Evolutionary conservation across 2,113 vertebrate species (phyloP).

Genomic region (Sylvilagus bachmani): DNA sequence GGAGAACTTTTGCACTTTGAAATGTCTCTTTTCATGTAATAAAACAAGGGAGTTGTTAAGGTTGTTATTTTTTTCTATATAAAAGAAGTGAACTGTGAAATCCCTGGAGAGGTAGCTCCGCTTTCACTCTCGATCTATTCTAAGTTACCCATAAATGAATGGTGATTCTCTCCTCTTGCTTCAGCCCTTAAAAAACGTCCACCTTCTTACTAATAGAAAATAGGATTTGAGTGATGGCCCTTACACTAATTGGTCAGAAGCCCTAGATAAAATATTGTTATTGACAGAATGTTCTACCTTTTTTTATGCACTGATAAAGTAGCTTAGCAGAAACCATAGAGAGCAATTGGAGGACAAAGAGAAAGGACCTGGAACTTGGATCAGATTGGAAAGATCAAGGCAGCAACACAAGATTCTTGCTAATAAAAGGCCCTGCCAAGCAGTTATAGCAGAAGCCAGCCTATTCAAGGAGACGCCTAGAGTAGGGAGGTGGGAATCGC

Average conservation of each 20-base stretch:
- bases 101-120: slow-evolving; percentile 55
- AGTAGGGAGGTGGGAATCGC: slow-evolving; percentile 58
- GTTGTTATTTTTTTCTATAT: neutral
- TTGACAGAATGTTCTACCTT: slow-evolving; percentile 74
- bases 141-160: slow-evolving; percentile 51
- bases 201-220: slow-evolving; percentile 69
- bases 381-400: slow-evolving; percentile 66
- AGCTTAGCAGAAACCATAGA: slow-evolving; percentile 53
- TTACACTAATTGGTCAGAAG: slow-evolving; percentile 76
- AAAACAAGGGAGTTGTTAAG: neutral
- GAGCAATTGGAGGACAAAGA: slow-evolving; percentile 56
- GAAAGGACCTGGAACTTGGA: slow-evolving; percentile 7
- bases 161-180: slow-evolving; percentile 51
- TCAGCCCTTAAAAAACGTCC: slow-evolving; percentile 11
- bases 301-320: slow-evolving; percentile 65
- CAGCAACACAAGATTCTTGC: slow-evolving; percentile 57
- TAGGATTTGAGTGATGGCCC: slow-evolving; percentile 73
- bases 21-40: slow-evolving; percentile 66
- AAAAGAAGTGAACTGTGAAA: slow-evolving; percentile 56
- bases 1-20: neutral
- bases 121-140: slow-evolving; percentile 57
- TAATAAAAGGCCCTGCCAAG: slow-evolving; percentile 69
- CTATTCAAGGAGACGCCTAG: slow-evolving; percentile 66
- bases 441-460: slow-evolving; percentile 51
- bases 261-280: slow-evolving; percentile 78